phyloP scores from a whole-genome alignment of 37 sponge, comb jelly and placozoan genomes.

The Cladorhizidae sp. region DNA sequence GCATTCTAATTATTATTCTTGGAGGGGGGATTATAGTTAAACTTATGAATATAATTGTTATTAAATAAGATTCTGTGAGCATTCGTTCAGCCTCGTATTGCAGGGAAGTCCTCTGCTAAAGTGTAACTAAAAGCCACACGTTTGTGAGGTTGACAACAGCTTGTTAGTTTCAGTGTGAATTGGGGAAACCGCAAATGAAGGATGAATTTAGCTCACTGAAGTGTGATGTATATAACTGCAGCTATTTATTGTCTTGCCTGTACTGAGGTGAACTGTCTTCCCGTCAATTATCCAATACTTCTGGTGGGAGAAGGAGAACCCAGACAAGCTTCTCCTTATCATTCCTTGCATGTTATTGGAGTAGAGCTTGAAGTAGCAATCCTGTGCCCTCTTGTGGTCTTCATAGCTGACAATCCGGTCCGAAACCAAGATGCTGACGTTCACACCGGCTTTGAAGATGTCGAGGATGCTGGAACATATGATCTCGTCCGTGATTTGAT shows the following conservation, averaged over 20 bases:
- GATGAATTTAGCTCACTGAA: no score
- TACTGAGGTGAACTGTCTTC: conserved; percentile 79
- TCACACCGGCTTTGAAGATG: conserved; percentile 60
- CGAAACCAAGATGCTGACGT: conserved; percentile 72
- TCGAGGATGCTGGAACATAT: conserved; percentile 55
- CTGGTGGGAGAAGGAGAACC: conserved; percentile 74
- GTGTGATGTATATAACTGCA: no score
- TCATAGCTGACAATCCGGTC: conserved; percentile 45
- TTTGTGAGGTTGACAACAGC: no score
- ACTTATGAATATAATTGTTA: no score
- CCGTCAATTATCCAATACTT: conserved; percentile 89
- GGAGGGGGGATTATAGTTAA: no score
- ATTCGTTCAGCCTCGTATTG: no score
- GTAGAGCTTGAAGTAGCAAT: conserved; percentile 72
- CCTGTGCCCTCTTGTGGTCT: conserved; percentile 69
- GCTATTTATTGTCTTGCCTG: conserved; percentile 51
- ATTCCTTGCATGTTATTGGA: conserved; percentile 56
- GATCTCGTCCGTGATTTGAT: conserved; percentile 66
- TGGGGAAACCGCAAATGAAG: no score
- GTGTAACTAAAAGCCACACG: no score
- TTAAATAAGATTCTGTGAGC: no score
- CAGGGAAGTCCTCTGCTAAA: no score
- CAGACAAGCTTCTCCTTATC: conserved; percentile 45
- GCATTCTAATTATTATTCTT: no score
- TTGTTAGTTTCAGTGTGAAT: no score